Evolutionary conservation across 2,797 vertebrate species (phyloP), one percentile per base, ranked within the genome.

Genomic region (Eleutherodactylus coqui): DNA sequence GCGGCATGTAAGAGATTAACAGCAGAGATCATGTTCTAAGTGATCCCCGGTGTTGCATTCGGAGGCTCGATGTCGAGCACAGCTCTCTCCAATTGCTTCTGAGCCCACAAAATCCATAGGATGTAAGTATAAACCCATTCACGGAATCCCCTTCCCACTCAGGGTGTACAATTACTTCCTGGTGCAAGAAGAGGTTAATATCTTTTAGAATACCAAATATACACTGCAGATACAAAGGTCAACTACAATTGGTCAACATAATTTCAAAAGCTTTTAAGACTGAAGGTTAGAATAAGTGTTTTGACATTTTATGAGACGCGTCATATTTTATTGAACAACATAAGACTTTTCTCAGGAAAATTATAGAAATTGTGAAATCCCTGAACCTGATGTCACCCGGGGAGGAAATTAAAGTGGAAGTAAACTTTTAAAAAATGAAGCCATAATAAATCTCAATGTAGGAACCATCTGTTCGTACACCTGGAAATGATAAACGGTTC

Each of bases 341-440:
- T 81, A 67, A 69, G 45, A 55, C 8, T 69, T 81, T 81, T 81
- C 43, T 81, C 10, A 51, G 7, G 27, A n/a, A 80, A 80, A 67
- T 45, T n/a, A 49, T n/a, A 60, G 27, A 41, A 67, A 34, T n/a
- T 43, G 17, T 67, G 60, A 67, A 64, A 64, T 49, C 27, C 60
- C 60, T 80, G 78, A 45, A 60, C 34, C 51, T n/a, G 58, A 14
- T n/a, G 53, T 36, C 41, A 60, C 36, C 53, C 51, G 41, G 10
- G 24, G 36, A 58, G 21, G 49, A 78, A 60, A 60, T 79, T 58
- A 41, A 79, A 79, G 36, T 17, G 60, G 13, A 43, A n/a, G 34
- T 24, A 60, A 60, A 43, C 5, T 47, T 58, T n/a, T 60, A 41
- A 38, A n/a, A 78, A 79, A 8, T 17, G n/a, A 60, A 79, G 17